Conservation (phyloP, 2,113 vertebrate species). For the Dasyprocta punctata region DNA sequence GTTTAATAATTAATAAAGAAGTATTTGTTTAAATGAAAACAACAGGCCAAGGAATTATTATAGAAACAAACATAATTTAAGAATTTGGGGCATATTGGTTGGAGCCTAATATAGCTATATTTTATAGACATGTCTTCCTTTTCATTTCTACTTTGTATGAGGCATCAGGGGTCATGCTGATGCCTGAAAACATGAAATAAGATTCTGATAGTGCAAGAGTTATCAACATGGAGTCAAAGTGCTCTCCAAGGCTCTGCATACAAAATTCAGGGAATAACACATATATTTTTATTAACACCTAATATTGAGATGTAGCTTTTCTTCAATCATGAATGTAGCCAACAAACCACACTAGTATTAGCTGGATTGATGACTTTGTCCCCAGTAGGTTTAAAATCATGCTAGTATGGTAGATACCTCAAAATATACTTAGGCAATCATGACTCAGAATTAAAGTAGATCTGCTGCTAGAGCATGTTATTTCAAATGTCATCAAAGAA, state of each 20-base stretch:
- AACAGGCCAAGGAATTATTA: neutral
- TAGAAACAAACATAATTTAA: constrained; percentile 14
- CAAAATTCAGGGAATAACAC: neutral
- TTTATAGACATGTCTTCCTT: constrained; percentile 13
- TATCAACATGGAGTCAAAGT: neutral
- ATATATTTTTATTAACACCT: neutral
- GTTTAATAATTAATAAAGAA: neutral
- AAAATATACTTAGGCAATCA: neutral
- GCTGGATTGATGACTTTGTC: neutral
- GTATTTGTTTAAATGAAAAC: neutral
- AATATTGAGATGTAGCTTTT: neutral
- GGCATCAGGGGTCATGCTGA: neutral
- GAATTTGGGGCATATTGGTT: neutral
- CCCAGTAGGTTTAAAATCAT: neutral
- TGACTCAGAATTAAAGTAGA: neutral
- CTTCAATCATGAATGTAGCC: constrained; percentile 8
- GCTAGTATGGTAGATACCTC: neutral
- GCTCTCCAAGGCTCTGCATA: neutral
- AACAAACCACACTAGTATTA: neutral
- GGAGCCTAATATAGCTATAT: neutral
- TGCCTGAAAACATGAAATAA: neutral
- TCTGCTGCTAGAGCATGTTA: neutral
- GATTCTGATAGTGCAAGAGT: neutral
- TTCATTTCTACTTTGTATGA: neutral
- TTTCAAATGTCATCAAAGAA: constrained; percentile 10